Evolutionary conservation across 1,140 invertebrate species (phyloP).

Genomic region (Stratiolaelaps scimitus): DNA sequence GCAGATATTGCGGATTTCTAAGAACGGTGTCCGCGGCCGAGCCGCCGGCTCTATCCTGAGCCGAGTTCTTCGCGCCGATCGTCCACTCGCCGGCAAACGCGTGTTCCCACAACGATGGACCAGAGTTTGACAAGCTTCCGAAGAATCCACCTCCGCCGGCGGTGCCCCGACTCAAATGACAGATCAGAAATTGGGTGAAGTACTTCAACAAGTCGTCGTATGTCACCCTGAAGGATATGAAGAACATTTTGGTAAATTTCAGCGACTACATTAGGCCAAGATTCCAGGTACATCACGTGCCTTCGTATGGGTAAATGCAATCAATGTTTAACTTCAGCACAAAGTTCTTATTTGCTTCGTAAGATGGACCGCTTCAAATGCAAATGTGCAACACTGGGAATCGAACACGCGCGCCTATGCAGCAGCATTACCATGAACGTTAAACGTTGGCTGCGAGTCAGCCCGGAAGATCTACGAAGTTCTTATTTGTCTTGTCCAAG

Average conservation of each 20-base stretch:
- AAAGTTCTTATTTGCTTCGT: too few species aligned
- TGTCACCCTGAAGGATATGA: not conserved
- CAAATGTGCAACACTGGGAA: too few species aligned
- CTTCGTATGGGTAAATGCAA: too few species aligned
- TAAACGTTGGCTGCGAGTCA: too few species aligned
- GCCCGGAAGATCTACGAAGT: too few species aligned
- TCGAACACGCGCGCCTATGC: too few species aligned
- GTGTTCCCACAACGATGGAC: not conserved
- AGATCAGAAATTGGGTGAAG: slow-evolving; percentile 20
- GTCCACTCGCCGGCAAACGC: slow-evolving; percentile 21
- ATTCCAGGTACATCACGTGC: too few species aligned
- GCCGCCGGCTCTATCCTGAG: slow-evolving; percentile 13
- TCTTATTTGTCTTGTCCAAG: too few species aligned
- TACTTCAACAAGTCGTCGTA: slow-evolving; percentile 22
- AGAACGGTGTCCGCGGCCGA: not conserved
- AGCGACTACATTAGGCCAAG: too few species aligned
- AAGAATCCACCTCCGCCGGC: not conserved
- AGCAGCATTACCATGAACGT: too few species aligned
- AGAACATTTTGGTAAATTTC: not conserved
- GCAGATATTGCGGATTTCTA: slow-evolving; percentile 10
- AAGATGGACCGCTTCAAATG: too few species aligned
- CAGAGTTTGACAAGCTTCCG: not conserved
- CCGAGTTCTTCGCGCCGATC: not conserved
- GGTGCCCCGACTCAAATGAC: slow-evolving; percentile 14
- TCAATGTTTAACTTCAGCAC: too few species aligned